These are phyloP conservation scores for Drosophila mojavensis DNA, from an alignment of 1,140 invertebrate genomes.

Conservation along the genomic window DNA sequence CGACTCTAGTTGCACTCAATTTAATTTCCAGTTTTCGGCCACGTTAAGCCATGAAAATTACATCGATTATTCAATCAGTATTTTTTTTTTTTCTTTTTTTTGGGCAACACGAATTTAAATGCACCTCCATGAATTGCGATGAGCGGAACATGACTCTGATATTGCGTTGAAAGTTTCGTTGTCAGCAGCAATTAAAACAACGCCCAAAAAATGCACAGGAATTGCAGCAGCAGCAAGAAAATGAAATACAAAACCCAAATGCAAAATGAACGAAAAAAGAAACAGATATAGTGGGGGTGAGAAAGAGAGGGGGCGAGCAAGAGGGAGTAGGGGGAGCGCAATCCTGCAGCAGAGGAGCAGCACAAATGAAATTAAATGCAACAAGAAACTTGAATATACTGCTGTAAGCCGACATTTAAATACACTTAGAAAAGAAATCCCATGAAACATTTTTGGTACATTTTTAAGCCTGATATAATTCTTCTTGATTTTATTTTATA, in stretches of 20 bases:
- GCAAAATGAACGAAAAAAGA: slow-evolving; percentile 49
- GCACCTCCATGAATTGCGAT: slow-evolving; percentile 1
- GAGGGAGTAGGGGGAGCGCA: neutral
- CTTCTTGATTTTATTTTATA: too few species aligned
- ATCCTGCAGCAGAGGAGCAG: slow-evolving; percentile 13
- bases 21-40: slow-evolving; percentile 9
- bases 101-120: slow-evolving; percentile 53
- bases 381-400: slow-evolving; percentile 7
- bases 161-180: slow-evolving; percentile 72
- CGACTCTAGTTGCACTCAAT: neutral
- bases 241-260: slow-evolving; percentile 23
- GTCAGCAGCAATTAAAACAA: slow-evolving; percentile 77
- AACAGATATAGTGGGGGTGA: neutral
- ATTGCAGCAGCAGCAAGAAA: slow-evolving; percentile 43
- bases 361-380: slow-evolving; percentile 72
- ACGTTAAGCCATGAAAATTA: slow-evolving; percentile 32
- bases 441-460: too few species aligned
- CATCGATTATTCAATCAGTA: slow-evolving; percentile 62
- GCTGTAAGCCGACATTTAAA: neutral
- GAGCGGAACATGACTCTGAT: slow-evolving; percentile 50
- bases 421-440: too few species aligned
- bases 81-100: too few species aligned
- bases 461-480: too few species aligned
- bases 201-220: slow-evolving; percentile 62
- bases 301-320: neutral